Evolutionary conservation across 2,888 invertebrate genomes (phyloP).

Genomic region (Xestia sexstrigata): DNA sequence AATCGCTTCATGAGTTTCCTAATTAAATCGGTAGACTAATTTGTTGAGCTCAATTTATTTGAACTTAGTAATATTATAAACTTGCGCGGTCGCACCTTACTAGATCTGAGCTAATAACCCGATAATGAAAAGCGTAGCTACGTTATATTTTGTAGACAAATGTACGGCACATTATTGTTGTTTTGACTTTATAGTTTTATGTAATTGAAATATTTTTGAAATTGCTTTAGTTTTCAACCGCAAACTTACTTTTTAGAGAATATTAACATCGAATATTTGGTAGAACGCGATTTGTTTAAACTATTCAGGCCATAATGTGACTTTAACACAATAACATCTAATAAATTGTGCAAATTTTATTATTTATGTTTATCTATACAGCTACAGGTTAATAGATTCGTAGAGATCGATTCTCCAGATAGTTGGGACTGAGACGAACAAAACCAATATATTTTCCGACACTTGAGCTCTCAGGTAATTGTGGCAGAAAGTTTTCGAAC

Average conservation of each 20-base stretch:
- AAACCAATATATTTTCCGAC: conserved; percentile 90
- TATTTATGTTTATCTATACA: conserved; percentile 46
- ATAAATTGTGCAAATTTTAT: conserved; percentile 22
- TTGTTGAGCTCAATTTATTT: conserved; percentile 47
- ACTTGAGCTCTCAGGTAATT: conserved; percentile 91
- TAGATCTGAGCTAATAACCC: conserved; percentile 18
- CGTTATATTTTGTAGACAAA: conserved; percentile 24
- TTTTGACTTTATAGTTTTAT: conserved; percentile 11
- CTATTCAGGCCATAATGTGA: neutral
- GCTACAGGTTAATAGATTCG: conserved; percentile 70
- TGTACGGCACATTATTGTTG: conserved; percentile 3
- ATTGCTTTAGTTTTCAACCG: conserved; percentile 11
- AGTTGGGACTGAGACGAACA: conserved; percentile 83
- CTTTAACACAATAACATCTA: neutral
- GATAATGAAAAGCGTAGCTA: conserved; percentile 21
- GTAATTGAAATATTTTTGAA: neutral
- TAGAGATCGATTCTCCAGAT: conserved; percentile 80
- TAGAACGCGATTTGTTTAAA: neutral
- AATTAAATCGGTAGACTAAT: conserved; percentile 61
- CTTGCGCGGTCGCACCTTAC: conserved; percentile 30
- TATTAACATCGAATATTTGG: neutral
- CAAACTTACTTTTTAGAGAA: conserved; percentile 20
- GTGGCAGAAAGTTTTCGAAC: conserved; percentile 90
- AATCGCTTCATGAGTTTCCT: conserved; percentile 66
- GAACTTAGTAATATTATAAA: conserved; percentile 42